These are phyloP conservation scores for Ptychobarbus kaznakovi DNA, from an alignment of 2,797 vertebrate species.

Conservation along the genomic window DNA sequence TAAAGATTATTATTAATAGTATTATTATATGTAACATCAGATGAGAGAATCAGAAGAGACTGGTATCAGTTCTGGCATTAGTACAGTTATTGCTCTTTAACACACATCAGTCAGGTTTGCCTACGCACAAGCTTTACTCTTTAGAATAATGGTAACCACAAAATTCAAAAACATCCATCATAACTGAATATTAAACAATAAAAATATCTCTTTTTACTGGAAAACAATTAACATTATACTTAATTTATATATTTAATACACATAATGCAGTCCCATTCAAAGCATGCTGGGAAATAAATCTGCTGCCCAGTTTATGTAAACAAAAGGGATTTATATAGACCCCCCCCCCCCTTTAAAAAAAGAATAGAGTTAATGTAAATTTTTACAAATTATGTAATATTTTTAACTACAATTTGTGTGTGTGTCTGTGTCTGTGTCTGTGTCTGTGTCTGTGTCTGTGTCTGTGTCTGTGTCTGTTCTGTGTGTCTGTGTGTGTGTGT, in stretches of 20 bases:
- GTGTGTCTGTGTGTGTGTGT: too few relatives aligned
- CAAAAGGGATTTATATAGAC: neutral
- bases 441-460: neutral
- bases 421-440: too few relatives aligned
- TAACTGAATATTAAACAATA: neutral
- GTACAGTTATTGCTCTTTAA: neutral
- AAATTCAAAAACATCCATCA: neutral
- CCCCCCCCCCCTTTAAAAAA: neutral
- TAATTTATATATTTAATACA: neutral
- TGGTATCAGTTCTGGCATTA: neutral
- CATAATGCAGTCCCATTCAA: neutral
- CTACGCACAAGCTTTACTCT: neutral
- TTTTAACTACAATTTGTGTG: neutral
- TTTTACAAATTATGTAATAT: neutral
- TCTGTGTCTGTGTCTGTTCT: neutral
- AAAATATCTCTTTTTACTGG: neutral
- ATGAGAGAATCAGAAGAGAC: neutral
- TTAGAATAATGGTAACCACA: neutral
- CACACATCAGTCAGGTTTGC: neutral
- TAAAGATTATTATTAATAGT: neutral
- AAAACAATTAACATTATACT: neutral
- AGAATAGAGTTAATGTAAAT: neutral
- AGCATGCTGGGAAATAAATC: neutral
- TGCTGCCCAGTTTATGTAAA: neutral
- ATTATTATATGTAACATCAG: neutral